phyloP scores from a whole-genome alignment of 2,113 vertebrate species.

The Notarius lentiginosus region DNA sequence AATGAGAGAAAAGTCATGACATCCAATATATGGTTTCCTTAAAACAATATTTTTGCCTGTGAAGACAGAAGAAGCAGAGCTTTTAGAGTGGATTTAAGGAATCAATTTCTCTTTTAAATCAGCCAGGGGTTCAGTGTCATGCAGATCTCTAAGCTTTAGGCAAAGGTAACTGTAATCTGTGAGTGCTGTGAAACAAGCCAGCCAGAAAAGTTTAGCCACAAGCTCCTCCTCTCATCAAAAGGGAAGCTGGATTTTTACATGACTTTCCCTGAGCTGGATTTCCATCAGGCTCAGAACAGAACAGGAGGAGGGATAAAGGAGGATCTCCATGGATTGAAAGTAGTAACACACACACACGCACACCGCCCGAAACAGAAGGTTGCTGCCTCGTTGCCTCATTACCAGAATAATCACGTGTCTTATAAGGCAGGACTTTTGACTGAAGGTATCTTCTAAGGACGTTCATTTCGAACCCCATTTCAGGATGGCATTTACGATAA shows the following conservation, averaged over 20 bases:
- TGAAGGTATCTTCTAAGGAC: no score
- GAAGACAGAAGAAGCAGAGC: constrained; percentile 52
- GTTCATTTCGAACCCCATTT: no score
- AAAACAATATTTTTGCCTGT: neutral
- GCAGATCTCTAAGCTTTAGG: constrained; percentile 29
- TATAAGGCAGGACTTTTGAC: no score
- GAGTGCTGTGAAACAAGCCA: constrained; percentile 66
- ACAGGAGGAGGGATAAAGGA: constrained; percentile 24
- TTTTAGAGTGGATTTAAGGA: constrained; percentile 60
- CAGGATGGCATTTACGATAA: no score
- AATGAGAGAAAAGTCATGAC: neutral
- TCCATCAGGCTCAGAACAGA: constrained; percentile 55
- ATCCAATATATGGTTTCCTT: neutral
- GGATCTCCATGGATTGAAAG: constrained; percentile 27
- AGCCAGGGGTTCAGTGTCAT: constrained; percentile 57
- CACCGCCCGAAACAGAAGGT: no score
- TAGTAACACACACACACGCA: neutral
- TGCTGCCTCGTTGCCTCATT: no score
- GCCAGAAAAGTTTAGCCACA: constrained; percentile 65
- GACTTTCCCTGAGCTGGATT: constrained; percentile 69
- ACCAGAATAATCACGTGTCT: no score
- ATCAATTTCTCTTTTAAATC: constrained; percentile 73
- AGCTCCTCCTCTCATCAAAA: constrained; percentile 57
- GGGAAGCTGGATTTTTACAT: constrained; percentile 62
- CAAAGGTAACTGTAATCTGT: constrained; percentile 57